These are phyloP conservation scores for Dasyurus viverrinus DNA, from an alignment of 2,113 vertebrate species.

Conservation along the genomic window DNA sequence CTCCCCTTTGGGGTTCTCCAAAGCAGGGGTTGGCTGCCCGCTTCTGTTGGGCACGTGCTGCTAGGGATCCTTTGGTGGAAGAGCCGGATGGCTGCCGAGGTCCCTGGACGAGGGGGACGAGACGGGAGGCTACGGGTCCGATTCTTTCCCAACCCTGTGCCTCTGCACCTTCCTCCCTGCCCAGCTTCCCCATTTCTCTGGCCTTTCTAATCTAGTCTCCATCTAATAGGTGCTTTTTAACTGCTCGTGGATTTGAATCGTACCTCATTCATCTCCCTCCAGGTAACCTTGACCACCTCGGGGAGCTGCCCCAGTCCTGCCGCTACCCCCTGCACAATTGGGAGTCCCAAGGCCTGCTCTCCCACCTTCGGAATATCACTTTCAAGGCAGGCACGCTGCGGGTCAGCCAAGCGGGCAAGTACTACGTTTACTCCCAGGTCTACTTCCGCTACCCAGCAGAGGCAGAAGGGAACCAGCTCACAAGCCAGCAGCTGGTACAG, in stretches of 20 bases:
- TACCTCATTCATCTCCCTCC: constrained; percentile 26
- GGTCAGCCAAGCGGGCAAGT: constrained; percentile 89
- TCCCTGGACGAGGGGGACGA: no score
- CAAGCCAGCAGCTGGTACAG: constrained; percentile 90
- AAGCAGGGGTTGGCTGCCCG: no score
- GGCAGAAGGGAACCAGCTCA: constrained; percentile 75
- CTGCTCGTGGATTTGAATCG: not conserved
- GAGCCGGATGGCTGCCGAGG: no score
- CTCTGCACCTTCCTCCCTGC: not conserved
- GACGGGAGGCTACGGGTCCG: not conserved
- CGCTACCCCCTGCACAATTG: constrained; percentile 88
- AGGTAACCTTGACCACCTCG: constrained; percentile 53
- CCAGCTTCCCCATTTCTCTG: not conserved
- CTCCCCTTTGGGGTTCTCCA: not conserved
- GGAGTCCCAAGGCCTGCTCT: constrained; percentile 87
- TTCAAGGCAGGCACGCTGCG: constrained; percentile 88
- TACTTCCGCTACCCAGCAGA: constrained; percentile 87
- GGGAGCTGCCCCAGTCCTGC: constrained; percentile 90
- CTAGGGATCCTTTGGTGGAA: not conserved
- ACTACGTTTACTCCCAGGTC: constrained; percentile 92
- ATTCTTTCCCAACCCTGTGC: not conserved
- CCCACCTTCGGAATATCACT: constrained; percentile 91
- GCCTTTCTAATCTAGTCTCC: not conserved
- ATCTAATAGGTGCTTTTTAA: not conserved
- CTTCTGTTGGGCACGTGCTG: no score